Evolutionary conservation across 2,888 invertebrate species (phyloP).

Genomic region (Polymixis flavicincta): DNA sequence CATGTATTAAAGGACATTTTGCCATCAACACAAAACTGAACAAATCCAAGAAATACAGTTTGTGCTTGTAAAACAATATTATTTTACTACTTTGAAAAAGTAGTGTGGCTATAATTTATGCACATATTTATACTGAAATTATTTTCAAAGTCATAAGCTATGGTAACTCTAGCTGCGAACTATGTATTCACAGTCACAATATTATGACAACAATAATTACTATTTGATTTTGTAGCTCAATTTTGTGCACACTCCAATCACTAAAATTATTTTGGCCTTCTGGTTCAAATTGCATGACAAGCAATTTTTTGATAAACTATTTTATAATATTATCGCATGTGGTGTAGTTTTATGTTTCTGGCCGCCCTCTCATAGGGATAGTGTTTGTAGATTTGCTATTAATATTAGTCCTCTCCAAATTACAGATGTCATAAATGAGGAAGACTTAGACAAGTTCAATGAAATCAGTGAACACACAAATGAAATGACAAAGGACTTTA

Average conservation of each 20-base stretch:
- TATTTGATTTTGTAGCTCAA: background rate
- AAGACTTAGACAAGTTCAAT: conserved; percentile 94
- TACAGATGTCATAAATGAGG: conserved; percentile 93
- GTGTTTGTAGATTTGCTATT: background rate
- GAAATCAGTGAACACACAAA: conserved; percentile 91
- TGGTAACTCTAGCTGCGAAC: background rate
- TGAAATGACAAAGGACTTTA: conserved; percentile 91
- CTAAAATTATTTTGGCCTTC: conserved; percentile 22
- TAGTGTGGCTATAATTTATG: background rate
- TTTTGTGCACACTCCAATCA: background rate
- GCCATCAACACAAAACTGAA: background rate
- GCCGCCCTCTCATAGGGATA: background rate
- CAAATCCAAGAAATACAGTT: background rate
- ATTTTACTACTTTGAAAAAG: background rate
- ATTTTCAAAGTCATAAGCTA: conserved; percentile 7
- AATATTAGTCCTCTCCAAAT: conserved; percentile 29
- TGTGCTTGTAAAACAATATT: background rate
- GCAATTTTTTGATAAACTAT: conserved; percentile 5
- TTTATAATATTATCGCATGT: background rate
- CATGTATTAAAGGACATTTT: background rate
- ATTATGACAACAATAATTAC: background rate
- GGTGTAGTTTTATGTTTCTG: background rate
- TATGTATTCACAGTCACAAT: background rate
- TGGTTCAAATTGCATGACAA: conserved; percentile 8
- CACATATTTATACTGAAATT: background rate